A percentile compares a stretch with the other conserved stretches of the same genome.
Conservation (phyloP, 2,888 invertebrate genomes). For the Hemaris fuciformis region DNA sequence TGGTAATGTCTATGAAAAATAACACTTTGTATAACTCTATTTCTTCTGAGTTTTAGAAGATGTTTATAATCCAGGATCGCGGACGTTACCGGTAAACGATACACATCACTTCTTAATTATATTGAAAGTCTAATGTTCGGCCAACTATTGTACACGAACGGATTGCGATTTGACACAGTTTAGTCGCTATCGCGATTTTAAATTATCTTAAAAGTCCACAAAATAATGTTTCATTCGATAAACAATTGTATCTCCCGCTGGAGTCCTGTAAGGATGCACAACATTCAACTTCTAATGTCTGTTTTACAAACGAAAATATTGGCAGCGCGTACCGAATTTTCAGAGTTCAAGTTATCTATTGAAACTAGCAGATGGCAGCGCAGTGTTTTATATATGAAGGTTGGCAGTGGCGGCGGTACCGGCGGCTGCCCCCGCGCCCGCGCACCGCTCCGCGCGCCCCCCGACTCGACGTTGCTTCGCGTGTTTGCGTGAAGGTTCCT, state of each 20-base stretch:
- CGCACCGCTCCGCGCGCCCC: slow-evolving; percentile 31
- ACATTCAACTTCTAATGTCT: slow-evolving; percentile 58
- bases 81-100: slow-evolving; percentile 50
- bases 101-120: slow-evolving; percentile 50
- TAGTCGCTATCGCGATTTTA: slow-evolving; percentile 34
- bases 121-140: slow-evolving; percentile 18
- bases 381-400: slow-evolving; percentile 75
- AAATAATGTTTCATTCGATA: slow-evolving; percentile 44
- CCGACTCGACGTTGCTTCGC: slow-evolving; percentile 24
- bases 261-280: slow-evolving; percentile 56
- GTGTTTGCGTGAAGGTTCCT: slow-evolving; percentile 17
- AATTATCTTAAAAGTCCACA: slow-evolving; percentile 30
- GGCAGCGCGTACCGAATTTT: slow-evolving; percentile 70
- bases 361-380: slow-evolving; percentile 80
- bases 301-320: slow-evolving; percentile 60
- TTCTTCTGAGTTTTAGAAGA: slow-evolving; percentile 43
- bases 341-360: slow-evolving; percentile 78
- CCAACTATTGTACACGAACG: slow-evolving; percentile 32
- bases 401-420: slow-evolving; percentile 53
- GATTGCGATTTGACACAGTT: slow-evolving; percentile 59
- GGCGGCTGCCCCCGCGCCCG: slow-evolving; percentile 38
- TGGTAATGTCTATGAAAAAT: slow-evolving; percentile 65
- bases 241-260: slow-evolving; percentile 60
- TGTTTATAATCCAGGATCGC: slow-evolving; percentile 69
- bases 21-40: slow-evolving; percentile 57